phyloP scores from a whole-genome alignment of 2,888 invertebrate species.

The Pasiphila rectangulata region DNA sequence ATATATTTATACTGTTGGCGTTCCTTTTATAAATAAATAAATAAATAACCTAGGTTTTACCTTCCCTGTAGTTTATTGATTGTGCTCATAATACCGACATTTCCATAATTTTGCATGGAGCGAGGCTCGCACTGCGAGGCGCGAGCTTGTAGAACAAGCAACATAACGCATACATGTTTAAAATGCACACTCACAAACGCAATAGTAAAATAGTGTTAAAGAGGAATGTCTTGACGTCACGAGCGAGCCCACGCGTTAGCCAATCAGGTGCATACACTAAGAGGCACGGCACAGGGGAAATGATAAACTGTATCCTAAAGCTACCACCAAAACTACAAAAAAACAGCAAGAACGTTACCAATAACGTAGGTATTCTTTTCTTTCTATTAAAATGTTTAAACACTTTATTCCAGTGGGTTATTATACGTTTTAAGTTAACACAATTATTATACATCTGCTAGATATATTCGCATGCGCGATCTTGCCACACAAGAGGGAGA shows the following conservation, averaged over 20 bases:
- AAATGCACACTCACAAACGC: conserved; percentile 44
- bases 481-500: conserved; percentile 53
- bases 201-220: conserved; percentile 65
- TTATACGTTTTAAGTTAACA: neutral
- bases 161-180: conserved; percentile 22
- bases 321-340: neutral
- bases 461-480: conserved; percentile 38
- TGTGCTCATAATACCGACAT: conserved; percentile 1
- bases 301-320: conserved; percentile 27
- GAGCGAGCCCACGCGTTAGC: conserved; percentile 76
- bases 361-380: no score
- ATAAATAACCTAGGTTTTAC: no score
- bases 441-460: conserved; percentile 34
- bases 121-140: no score
- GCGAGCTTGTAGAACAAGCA: conserved; percentile 12
- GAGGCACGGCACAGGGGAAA: conserved; percentile 82
- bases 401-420: neutral
- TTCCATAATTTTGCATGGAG: conserved; percentile 16
- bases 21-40: no score
- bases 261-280: conserved; percentile 77
- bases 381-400: no score
- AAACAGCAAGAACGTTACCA: no score
- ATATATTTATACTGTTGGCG: no score
- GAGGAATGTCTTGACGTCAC: conserved; percentile 76
- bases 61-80: no score